Evolutionary conservation across 2,113 vertebrate genomes (phyloP), one percentile per base, ranked within the genome.

Genomic region (Trichomycterus rosablanca): DNA sequence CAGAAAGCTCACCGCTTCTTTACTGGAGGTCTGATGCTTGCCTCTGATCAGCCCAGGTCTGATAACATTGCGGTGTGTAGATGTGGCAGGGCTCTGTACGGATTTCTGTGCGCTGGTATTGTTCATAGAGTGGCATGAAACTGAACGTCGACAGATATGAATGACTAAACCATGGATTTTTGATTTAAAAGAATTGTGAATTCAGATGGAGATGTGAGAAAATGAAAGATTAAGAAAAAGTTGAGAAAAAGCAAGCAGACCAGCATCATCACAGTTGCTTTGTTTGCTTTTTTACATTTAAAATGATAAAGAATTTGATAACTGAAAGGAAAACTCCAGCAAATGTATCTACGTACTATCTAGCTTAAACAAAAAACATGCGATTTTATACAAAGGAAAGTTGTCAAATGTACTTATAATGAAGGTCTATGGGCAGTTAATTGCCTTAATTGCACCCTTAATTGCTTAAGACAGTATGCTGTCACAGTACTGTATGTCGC

Each of bases 71-170:
- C 65, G 59, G 28, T 34, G 53, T 15, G 48, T 59, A 34, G 48
- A 55, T 46, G 68, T 49, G 19, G 67, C 65, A 23, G 57, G 24
- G 18, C 44, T 60, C 8, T 68, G 72, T 59, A 56, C 73, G 50
- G 62, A 37, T 67, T 83, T 83, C 44, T 54, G 76, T 59, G 53
- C 15, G 62, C 43, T 55, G 72, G 86, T 82, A 81, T 83, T 85
- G 57, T 78, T 90, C 86, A 91, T 86, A 82, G 90, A 87, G 85
- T 92, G 94, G 86, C 86, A 94, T 86, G 93, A 97, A 80, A 87
- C 95, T 98, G 93, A 93, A 90, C 92, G 92, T 76, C 88, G 93
- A 94, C 95, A 98, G 90, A 96, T 76, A 87, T 90, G 93, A 81
- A 93, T 90, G 88, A 92, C 94, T 97, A 86, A 86, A 74, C 80